phyloP scores from a whole-genome alignment of 2,113 vertebrate species.

The Daubentonia madagascariensis region DNA sequence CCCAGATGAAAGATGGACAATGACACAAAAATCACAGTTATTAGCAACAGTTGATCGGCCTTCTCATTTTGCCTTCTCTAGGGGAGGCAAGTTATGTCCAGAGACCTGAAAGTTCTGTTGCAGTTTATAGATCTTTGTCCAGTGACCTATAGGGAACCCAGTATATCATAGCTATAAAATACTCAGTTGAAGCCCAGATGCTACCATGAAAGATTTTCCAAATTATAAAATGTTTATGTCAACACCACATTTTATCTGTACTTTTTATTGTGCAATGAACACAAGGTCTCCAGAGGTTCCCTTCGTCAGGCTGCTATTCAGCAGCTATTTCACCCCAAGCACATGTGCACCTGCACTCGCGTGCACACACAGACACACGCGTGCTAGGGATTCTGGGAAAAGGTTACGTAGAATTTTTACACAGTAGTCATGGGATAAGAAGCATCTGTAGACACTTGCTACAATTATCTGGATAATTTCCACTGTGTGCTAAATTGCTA shows the following conservation, averaged over 20 bases:
- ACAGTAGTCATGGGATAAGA: no score
- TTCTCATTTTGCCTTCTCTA: background rate
- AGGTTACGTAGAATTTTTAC: no score
- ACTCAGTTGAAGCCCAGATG: background rate
- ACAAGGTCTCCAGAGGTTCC: background rate
- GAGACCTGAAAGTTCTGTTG: background rate
- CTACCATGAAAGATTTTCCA: background rate
- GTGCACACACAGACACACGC: no score
- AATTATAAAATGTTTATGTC: background rate
- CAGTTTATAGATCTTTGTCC: background rate
- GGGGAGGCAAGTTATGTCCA: background rate
- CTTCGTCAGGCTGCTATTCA: background rate
- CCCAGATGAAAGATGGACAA: background rate
- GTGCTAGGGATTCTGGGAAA: background rate
- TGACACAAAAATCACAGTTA: background rate
- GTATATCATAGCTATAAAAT: background rate
- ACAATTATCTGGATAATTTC: background rate
- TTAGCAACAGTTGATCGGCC: fast-evolving
- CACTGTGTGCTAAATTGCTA: background rate
- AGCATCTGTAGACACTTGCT: background rate
- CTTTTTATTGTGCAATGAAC: background rate
- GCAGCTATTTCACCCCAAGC: background rate
- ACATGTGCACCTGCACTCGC: background rate
- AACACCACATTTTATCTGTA: background rate
- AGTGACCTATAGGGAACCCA: background rate